Evolutionary conservation across 2,797 vertebrate genomes (phyloP).

Genomic region (Fratercula arctica): DNA sequence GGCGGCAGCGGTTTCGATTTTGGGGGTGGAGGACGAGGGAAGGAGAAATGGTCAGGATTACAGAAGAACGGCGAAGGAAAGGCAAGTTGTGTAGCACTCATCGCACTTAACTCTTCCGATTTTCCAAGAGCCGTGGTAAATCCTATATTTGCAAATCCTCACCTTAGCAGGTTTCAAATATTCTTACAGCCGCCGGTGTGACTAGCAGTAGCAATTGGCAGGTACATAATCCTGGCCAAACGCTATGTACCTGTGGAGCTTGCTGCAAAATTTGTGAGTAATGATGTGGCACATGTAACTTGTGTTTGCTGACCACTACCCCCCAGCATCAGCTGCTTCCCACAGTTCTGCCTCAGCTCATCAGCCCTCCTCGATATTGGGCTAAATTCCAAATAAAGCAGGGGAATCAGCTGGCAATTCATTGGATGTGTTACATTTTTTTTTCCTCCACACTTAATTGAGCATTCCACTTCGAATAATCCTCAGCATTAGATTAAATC

Average conservation of each 20-base stretch:
- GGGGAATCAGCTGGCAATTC: constrained; percentile 46
- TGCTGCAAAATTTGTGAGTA: neutral
- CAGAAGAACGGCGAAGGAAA: neutral
- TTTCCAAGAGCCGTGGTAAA: neutral
- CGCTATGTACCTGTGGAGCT: neutral
- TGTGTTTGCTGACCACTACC: neutral
- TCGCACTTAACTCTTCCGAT: neutral
- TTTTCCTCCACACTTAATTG: constrained; percentile 38
- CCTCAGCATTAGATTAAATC: constrained; percentile 57
- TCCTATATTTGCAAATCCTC: constrained; percentile 25
- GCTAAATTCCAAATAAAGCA: constrained; percentile 20
- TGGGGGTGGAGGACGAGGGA: neutral
- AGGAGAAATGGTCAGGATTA: neutral
- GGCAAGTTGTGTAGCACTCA: neutral
- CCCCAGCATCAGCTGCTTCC: neutral
- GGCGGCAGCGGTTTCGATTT: neutral
- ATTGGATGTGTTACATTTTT: neutral
- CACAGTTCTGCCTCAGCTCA: neutral
- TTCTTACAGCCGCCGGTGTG: neutral
- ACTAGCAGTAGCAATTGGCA: neutral
- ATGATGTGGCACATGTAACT: neutral
- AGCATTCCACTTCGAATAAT: constrained; percentile 46
- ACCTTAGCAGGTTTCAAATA: neutral
- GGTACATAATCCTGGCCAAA: neutral
- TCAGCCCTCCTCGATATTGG: neutral